phyloP scores from a whole-genome alignment of 2,797 vertebrate genomes.

The Typhlichthys eigenmanni region DNA sequence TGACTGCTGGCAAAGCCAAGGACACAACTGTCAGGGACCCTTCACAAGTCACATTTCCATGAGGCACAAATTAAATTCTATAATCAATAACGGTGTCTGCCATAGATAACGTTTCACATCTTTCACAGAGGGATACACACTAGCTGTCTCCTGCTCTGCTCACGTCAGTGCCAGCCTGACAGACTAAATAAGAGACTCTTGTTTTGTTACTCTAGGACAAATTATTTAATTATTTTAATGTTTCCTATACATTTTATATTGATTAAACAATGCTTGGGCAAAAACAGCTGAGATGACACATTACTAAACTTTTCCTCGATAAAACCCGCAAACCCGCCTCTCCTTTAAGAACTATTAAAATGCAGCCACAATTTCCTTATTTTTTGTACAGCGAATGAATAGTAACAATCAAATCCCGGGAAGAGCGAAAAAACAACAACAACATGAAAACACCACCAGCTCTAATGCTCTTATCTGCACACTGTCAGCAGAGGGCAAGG shows the following conservation, averaged over 20 bases:
- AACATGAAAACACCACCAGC: conserved; percentile 26
- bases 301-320: no score
- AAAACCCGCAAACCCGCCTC: no score
- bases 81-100: conserved; percentile 72
- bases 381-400: conserved; percentile 60
- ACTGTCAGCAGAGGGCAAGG: conserved; percentile 63
- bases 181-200: conserved; percentile 21
- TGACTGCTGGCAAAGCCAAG: conserved; percentile 42
- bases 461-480: conserved; percentile 73
- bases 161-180: conserved; percentile 27
- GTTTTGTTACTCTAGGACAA: conserved; percentile 41
- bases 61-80: conserved; percentile 65
- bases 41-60: conserved; percentile 45
- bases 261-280: not conserved
- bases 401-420: conserved; percentile 54
- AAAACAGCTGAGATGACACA: no score
- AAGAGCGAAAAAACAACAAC: conserved; percentile 29
- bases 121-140: conserved; percentile 30
- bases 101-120: conserved; percentile 64
- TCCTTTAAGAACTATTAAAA: no score
- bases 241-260: conserved; percentile 57
- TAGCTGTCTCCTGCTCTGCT: conserved; percentile 4
- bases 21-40: conserved; percentile 36
- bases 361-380: conserved; percentile 7
- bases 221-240: conserved; percentile 39